These are phyloP conservation scores for Tinamus major DNA, from an alignment of 2,797 vertebrate species.

Conservation along the genomic window DNA sequence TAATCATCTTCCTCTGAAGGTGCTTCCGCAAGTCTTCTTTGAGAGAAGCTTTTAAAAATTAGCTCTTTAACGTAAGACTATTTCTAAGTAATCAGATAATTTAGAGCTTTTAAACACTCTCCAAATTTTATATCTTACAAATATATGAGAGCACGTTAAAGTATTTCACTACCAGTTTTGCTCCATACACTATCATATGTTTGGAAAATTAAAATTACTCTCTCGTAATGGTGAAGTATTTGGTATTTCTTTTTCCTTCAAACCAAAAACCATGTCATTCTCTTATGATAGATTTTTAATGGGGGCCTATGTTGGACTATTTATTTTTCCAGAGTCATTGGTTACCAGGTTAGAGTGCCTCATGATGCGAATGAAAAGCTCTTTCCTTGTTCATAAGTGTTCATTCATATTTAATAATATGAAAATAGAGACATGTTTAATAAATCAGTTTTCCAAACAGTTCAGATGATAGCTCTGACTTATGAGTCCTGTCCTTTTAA, in stretches of 20 bases:
- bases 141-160: neutral
- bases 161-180: neutral
- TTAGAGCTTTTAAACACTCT: neutral
- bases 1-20: neutral
- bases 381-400: neutral
- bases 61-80: neutral
- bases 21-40: neutral
- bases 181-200: neutral
- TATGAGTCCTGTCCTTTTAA: neutral
- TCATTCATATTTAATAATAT: neutral
- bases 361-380: neutral
- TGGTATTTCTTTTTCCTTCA: neutral
- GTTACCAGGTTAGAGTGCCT: neutral
- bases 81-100: neutral
- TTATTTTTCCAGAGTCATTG: neutral
- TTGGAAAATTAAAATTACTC: neutral
- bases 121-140: neutral
- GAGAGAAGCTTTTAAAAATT: neutral
- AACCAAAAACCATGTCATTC: neutral
- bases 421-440: neutral
- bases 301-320: neutral
- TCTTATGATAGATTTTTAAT: neutral
- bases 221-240: neutral
- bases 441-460: neutral
- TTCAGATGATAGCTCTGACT: neutral